These are phyloP conservation scores for Schizotus pectinicornis DNA, from an alignment of 2,888 invertebrate genomes.

Conservation along the genomic window DNA sequence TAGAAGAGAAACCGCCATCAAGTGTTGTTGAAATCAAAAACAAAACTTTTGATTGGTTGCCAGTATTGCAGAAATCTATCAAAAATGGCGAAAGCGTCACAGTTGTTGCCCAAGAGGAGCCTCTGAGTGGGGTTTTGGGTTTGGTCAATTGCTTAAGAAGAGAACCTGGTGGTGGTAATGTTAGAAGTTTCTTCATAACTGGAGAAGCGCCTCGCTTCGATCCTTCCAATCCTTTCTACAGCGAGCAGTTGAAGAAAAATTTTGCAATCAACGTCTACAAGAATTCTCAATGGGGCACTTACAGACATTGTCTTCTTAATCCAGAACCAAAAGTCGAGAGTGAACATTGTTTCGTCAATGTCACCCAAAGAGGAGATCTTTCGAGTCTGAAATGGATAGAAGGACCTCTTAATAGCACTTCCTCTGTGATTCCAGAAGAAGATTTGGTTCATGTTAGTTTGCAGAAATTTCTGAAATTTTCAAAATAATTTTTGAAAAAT, in stretches of 20 bases:
- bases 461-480: neutral
- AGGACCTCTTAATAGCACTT: conserved; percentile 59
- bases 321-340: conserved; percentile 58
- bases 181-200: conserved; percentile 64
- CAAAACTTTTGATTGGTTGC: conserved; percentile 62
- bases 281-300: conserved; percentile 68
- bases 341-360: conserved; percentile 80
- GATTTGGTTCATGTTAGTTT: conserved; percentile 34
- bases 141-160: conserved; percentile 71
- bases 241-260: conserved; percentile 71
- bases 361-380: conserved; percentile 81
- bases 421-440: conserved; percentile 33
- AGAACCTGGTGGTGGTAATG: conserved; percentile 62
- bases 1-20: conserved; percentile 54
- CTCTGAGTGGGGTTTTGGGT: conserved; percentile 81
- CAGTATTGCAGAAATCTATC: conserved; percentile 54
- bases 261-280: conserved; percentile 80
- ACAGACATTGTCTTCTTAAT: conserved; percentile 77
- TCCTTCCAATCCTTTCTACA: conserved; percentile 62
- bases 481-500: neutral
- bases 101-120: conserved; percentile 68
- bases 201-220: conserved; percentile 72
- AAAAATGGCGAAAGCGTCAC: conserved; percentile 59
- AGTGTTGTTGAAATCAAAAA: conserved; percentile 58
- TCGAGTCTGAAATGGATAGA: conserved; percentile 84